Percentiles rank a stretch among this genome's conserved stretches.
phyloP scores from a whole-genome alignment of 1,140 invertebrate genomes.

The Hormaphis cornu region DNA sequence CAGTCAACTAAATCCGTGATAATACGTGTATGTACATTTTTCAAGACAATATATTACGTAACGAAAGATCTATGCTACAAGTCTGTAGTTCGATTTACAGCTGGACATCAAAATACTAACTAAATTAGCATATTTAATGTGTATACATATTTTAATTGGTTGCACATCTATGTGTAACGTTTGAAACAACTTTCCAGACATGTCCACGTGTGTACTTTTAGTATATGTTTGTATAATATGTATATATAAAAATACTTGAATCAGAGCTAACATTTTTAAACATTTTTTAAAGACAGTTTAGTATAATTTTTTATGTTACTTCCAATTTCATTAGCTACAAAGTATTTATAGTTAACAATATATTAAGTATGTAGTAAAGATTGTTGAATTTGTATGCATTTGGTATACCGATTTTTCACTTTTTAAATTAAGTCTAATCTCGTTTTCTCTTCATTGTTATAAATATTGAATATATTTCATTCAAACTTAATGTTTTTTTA shows the following conservation, averaged over 20 bases:
- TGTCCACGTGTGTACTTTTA: too few relatives aligned
- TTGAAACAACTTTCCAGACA: too few relatives aligned
- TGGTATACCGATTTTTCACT: background rate
- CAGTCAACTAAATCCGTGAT: slow-evolving; percentile 23
- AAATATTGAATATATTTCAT: background rate
- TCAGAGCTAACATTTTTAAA: too few relatives aligned
- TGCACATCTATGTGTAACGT: too few relatives aligned
- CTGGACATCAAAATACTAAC: background rate
- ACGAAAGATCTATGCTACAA: slow-evolving; percentile 28
- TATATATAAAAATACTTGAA: background rate
- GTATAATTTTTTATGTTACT: background rate
- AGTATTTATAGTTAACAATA: background rate
- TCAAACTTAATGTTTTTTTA: background rate
- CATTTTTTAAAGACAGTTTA: too few relatives aligned
- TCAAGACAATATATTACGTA: slow-evolving; percentile 29
- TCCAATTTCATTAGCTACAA: background rate
- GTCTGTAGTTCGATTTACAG: background rate
- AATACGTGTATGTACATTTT: slow-evolving; percentile 2
- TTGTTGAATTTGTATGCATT: background rate
- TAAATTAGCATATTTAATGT: too few relatives aligned
- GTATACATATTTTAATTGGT: too few relatives aligned
- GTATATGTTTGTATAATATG: background rate
- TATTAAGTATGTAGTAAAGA: background rate
- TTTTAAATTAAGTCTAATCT: background rate
- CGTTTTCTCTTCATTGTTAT: background rate